Base-by-base conservation (phyloP, 2,888 invertebrate genomes). In the Halictus ligatus region DNA sequence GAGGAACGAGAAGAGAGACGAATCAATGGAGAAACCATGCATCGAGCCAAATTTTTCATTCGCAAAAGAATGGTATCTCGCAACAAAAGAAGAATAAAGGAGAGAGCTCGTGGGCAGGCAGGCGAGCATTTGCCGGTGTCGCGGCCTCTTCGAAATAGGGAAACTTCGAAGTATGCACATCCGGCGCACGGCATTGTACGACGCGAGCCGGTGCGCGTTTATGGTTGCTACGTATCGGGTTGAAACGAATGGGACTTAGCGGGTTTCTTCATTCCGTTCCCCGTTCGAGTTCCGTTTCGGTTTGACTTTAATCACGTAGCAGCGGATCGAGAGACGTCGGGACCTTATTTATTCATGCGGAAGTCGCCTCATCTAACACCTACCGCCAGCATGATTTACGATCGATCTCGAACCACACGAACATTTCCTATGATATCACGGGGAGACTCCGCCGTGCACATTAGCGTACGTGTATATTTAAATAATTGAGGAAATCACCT, bases 111-210 rank as follows among this genome's bases (percentile, higher is more conserved):
- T 29, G 29, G 64, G 29, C 15, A 29, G 60, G 0, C 25, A n/a
- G n/a, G n/a, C n/a, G n/a, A n/a, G n/a, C n/a, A n/a, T n/a, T n/a
- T n/a, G n/a, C 80, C 58, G 75, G 73, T 54, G 72, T 74, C 80
- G 54, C 54, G 75, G 73, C 75, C 85, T 76, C 84, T 29, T 85
- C 75, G 85, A 73, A 85, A 80, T 75, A 58, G 64, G 73, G 86
- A 85, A 85, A 85, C 86, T 76, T 73, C 50, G 12, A 76, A 48
- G 80, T 76, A 35, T 35, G 35, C 35, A 43, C 80, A 85, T 85
- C 85, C 85, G 86, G 86, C 48, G 75, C 64, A 50, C n/a, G 86
- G 67, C 67, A 85, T 85, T 85, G 86, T 85, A 25, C 35, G 3
- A 29, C 21, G 85, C 71, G 54, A 78, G 69, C 74, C 18, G 35